phyloP scores from a whole-genome alignment of 2,888 invertebrate species.

The Trissolcus brochymenae region DNA sequence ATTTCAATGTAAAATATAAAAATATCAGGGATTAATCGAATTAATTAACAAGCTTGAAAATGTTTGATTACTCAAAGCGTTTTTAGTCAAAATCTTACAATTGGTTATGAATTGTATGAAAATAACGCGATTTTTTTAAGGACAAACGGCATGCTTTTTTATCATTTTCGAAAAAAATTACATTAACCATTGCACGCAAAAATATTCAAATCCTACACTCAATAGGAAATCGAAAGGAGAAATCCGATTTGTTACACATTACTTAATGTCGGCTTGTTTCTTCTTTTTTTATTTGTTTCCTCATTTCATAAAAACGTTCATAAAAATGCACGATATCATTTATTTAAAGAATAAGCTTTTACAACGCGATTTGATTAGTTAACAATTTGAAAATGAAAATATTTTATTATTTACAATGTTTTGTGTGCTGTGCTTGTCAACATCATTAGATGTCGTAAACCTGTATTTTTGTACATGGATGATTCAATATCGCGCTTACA shows the following conservation, averaged over 20 bases:
- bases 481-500: constrained; percentile 35
- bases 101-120: constrained; percentile 42
- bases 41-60: no score
- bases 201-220: constrained; percentile 10
- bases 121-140: constrained; percentile 38
- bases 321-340: constrained; percentile 47
- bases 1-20: background rate
- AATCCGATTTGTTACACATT: constrained; percentile 6
- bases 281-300: constrained; percentile 13
- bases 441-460: constrained; percentile 51
- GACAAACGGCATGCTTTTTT: constrained; percentile 1
- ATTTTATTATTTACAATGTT: constrained; percentile 37
- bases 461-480: constrained; percentile 30
- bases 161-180: constrained; percentile 6
- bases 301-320: constrained; percentile 37
- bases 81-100: constrained; percentile 23
- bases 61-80: constrained; percentile 29
- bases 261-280: background rate
- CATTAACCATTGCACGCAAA: constrained; percentile 21
- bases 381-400: constrained; percentile 43
- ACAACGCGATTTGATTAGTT: constrained; percentile 32
- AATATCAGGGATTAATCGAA: constrained; percentile 11
- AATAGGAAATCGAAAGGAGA: constrained; percentile 34
- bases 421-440: constrained; percentile 20
- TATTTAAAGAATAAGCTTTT: constrained; percentile 49